phyloP scores from a whole-genome alignment of 2,113 vertebrate genomes.

The Serinus canaria region DNA sequence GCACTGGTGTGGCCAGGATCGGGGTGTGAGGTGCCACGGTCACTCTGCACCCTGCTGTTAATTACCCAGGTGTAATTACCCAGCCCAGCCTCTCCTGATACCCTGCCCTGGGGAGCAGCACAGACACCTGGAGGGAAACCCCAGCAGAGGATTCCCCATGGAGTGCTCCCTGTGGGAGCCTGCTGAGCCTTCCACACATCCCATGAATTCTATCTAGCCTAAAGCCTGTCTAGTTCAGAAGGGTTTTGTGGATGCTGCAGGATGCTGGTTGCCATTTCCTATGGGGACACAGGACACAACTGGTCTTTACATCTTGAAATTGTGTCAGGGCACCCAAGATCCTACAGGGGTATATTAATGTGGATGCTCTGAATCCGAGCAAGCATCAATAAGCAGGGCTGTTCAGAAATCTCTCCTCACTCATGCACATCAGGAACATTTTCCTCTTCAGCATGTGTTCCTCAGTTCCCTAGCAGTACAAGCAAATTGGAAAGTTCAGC shows the following conservation, averaged over 20 bases:
- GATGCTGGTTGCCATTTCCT: not conserved
- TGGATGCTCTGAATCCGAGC: not conserved
- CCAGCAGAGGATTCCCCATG: not conserved
- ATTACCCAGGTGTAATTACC: not conserved
- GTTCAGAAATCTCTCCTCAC: constrained; percentile 60
- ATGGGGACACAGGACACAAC: not conserved
- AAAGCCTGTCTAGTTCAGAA: not conserved
- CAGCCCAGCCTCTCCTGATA: not conserved
- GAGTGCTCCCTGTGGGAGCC: not conserved
- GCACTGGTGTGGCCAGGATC: not conserved
- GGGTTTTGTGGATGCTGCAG: not conserved
- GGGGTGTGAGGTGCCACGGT: not conserved
- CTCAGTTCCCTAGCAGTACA: constrained; percentile 59
- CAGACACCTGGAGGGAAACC: not conserved
- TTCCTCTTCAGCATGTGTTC: constrained; percentile 70
- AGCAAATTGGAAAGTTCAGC: constrained; percentile 79
- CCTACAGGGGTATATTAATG: not conserved
- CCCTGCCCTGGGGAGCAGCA: rapidly evolving
- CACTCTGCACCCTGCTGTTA: not conserved
- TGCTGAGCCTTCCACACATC: not conserved
- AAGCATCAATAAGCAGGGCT: constrained; percentile 20
- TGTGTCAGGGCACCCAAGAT: not conserved
- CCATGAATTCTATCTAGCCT: not conserved
- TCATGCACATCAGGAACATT: constrained; percentile 69
- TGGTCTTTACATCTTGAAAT: not conserved